Evolutionary conservation across 2,113 vertebrate species (phyloP).

Genomic region (Myodes glareolus): DNA sequence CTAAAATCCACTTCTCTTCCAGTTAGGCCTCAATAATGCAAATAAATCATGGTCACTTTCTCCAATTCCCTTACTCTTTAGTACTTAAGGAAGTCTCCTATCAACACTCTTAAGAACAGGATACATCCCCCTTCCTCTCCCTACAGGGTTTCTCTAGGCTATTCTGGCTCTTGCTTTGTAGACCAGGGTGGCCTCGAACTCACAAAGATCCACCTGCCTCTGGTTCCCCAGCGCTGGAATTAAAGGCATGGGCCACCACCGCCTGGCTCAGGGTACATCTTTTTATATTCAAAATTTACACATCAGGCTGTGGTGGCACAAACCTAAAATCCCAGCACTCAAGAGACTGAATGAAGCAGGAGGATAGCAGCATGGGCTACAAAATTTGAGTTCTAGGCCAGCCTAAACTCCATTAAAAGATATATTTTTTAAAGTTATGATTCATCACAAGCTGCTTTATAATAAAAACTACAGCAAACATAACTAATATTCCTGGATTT

Average conservation of each 20-base stretch:
- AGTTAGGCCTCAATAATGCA: slow-evolving; percentile 15
- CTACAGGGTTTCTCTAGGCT: no score
- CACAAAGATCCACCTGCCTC: no score
- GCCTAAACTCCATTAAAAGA: not conserved
- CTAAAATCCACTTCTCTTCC: slow-evolving; percentile 53
- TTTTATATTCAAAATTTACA: not conserved
- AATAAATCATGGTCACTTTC: slow-evolving; percentile 11
- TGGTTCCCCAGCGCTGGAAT: no score
- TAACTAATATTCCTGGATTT: slow-evolving; percentile 7
- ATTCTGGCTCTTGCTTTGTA: no score
- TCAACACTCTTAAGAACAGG: not conserved
- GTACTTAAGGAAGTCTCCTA: not conserved
- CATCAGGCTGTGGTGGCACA: not conserved
- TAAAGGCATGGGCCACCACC: no score
- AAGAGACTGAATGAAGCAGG: not conserved
- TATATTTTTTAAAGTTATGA: not conserved
- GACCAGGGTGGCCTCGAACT: no score
- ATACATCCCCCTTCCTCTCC: no score
- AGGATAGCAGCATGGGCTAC: not conserved
- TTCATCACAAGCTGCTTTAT: slow-evolving; percentile 35
- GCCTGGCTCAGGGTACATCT: no score
- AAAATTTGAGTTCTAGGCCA: not conserved
- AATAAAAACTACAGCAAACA: slow-evolving; percentile 2
- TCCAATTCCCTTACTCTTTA: slow-evolving; percentile 23
- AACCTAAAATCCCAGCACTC: not conserved